Percentiles rank a stretch among this genome's conserved stretches.
Conservation (phyloP, 2,797 vertebrate genomes). For the Iguana delicatissima region DNA sequence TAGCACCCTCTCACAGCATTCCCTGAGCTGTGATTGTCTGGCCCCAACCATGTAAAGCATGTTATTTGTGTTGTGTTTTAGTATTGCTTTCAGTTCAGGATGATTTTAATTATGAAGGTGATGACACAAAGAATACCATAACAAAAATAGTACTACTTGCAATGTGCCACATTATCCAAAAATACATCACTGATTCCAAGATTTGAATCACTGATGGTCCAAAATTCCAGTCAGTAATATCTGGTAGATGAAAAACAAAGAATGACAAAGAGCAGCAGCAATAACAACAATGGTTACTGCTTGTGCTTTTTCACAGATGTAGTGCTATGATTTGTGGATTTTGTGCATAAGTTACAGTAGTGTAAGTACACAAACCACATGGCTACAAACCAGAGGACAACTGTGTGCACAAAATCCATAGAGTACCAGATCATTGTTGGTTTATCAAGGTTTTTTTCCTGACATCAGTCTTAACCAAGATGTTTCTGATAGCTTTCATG, state of each 20-base stretch:
- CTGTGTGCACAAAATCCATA: background rate
- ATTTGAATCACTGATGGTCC: too few relatives aligned
- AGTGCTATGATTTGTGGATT: background rate
- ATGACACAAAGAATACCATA: too few relatives aligned
- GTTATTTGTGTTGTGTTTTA: background rate
- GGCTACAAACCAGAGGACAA: background rate
- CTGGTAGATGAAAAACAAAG: too few relatives aligned
- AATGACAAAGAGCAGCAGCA: background rate
- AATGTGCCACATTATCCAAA: too few relatives aligned
- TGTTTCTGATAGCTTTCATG: too few relatives aligned
- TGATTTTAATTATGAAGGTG: too few relatives aligned
- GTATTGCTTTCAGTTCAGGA: background rate
- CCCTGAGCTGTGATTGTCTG: too few relatives aligned
- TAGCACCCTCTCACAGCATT: too few relatives aligned
- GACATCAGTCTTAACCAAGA: background rate
- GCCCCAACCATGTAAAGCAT: background rate
- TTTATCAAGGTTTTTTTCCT: background rate
- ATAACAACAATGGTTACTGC: background rate
- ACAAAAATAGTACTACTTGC: too few relatives aligned
- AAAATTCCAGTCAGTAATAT: too few relatives aligned
- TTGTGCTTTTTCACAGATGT: background rate
- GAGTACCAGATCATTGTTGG: background rate
- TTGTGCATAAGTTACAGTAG: conserved; percentile 10
- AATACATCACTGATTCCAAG: too few relatives aligned
- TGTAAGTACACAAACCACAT: background rate